Evolutionary conservation across 2,113 vertebrate species (phyloP), one percentile per base, ranked within the genome.

Genomic region (Rhinichthys klamathensis): DNA sequence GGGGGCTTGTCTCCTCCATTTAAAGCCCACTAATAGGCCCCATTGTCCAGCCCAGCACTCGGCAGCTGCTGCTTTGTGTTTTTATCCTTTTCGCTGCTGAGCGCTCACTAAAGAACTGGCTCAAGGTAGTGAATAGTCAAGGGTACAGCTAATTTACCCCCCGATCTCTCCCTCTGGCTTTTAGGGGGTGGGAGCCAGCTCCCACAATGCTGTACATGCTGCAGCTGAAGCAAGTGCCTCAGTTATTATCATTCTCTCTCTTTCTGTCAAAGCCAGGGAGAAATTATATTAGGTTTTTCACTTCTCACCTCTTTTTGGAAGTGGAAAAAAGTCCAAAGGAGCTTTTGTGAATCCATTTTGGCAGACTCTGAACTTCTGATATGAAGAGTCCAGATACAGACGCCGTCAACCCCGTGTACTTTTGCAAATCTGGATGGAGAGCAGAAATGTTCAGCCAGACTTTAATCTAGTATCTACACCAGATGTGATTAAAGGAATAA

Each of bases 11-110:
- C 73, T 49, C 44, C 69, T 73, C 16, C 54, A 63, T 38, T 41
- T 21, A 15, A 80, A 25, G 56, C 51, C 21, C 51, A 65, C 46
- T 85, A 77, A 58, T 77, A 51, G 75, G 44, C 84, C 79, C 86
- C 61, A 84, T 91, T 91, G 89, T 91, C 81, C 61, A 88, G 41
- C 54, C 2, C 0, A 76, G 74, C 44, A 32, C 41, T 30, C 13
- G 79, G 84, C 78, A 87, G 84, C 60, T 88, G 70, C 13, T 89
- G 76, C 86, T 82, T 82, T 82, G n/a, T 84, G 73, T 49, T 56
- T 70, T 84, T 56, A 60, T 58, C 72, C 82, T n/a, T 65, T 88
- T 86, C 84, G 81, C 30, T 82, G 27, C 70, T 84, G 80, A 69
- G 60, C 44, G 54, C 76, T 25, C 49, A 25, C 21, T 86, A 84